These are phyloP conservation scores for Ennomos quercinarius DNA, from an alignment of 2,888 invertebrate genomes.

Conservation along the genomic window DNA sequence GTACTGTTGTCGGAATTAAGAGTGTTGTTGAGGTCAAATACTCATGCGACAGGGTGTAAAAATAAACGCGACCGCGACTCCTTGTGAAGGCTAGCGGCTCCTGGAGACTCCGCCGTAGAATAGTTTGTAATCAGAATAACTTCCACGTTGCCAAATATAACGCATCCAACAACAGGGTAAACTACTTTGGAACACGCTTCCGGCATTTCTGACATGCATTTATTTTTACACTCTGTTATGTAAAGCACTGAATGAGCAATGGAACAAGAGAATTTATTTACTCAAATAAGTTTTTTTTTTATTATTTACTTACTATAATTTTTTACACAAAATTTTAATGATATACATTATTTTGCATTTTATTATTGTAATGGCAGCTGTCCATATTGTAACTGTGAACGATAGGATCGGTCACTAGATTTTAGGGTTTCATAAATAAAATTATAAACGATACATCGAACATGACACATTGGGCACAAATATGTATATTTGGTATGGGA, in stretches of 20 bases:
- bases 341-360: constrained; percentile 83
- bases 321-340: constrained; percentile 76
- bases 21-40: constrained; percentile 83
- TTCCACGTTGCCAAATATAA: constrained; percentile 39
- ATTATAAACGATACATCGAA: constrained; percentile 82
- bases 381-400: constrained; percentile 70
- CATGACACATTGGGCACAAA: constrained; percentile 85
- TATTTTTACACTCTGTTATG: constrained; percentile 80
- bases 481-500: constrained; percentile 59
- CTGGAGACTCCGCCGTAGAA: constrained; percentile 44
- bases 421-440: constrained; percentile 77
- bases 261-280: constrained; percentile 85
- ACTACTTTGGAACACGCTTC: constrained; percentile 45
- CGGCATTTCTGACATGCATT: constrained; percentile 43
- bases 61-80: constrained; percentile 57
- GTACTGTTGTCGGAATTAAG: constrained; percentile 80
- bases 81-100: constrained; percentile 36
- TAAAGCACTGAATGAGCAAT: constrained; percentile 82
- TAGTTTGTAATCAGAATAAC: constrained; percentile 48
- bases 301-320: constrained; percentile 73
- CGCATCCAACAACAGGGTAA: constrained; percentile 20
- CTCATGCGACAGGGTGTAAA: constrained; percentile 81
- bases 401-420: constrained; percentile 71
- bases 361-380: constrained; percentile 83
- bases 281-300: constrained; percentile 80